Conservation (phyloP, 2,113 vertebrate genomes). For the Prietella phreatophila region DNA sequence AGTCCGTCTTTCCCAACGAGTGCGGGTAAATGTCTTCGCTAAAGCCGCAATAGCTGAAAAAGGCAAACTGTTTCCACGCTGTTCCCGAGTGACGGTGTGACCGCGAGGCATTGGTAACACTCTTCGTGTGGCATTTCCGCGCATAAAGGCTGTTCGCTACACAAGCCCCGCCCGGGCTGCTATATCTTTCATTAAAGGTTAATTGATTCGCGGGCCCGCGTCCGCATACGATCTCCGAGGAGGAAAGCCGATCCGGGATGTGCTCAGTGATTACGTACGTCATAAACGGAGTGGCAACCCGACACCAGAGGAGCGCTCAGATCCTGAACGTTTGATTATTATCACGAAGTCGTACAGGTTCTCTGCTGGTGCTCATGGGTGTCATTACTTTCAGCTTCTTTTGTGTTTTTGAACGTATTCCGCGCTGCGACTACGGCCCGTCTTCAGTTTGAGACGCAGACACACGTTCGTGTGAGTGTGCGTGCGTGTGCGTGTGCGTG, state of each 20-base stretch:
- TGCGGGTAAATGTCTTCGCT: not conserved
- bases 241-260: conserved; percentile 1
- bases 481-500: not conserved
- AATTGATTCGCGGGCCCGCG: not conserved
- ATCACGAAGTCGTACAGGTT: not conserved
- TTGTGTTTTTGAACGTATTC: too few relatives aligned
- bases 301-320: not conserved
- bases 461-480: too few relatives aligned
- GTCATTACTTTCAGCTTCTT: too few relatives aligned
- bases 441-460: too few relatives aligned
- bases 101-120: not conserved
- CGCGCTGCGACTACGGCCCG: too few relatives aligned
- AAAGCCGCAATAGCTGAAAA: not conserved
- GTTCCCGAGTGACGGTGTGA: not conserved
- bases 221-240: not conserved
- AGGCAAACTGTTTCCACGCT: not conserved
- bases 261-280: not conserved
- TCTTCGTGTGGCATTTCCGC: not conserved
- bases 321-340: not conserved
- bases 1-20: not conserved
- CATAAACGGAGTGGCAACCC: not conserved
- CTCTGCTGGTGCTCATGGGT: too few relatives aligned
- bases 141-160: not conserved
- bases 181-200: conserved; percentile 24
- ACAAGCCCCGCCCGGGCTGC: not conserved